A percentile compares a stretch with the other conserved stretches of the same genome.
Evolutionary conservation across 2,888 invertebrate species (phyloP).

Genomic region (Ophion costatus): DNA sequence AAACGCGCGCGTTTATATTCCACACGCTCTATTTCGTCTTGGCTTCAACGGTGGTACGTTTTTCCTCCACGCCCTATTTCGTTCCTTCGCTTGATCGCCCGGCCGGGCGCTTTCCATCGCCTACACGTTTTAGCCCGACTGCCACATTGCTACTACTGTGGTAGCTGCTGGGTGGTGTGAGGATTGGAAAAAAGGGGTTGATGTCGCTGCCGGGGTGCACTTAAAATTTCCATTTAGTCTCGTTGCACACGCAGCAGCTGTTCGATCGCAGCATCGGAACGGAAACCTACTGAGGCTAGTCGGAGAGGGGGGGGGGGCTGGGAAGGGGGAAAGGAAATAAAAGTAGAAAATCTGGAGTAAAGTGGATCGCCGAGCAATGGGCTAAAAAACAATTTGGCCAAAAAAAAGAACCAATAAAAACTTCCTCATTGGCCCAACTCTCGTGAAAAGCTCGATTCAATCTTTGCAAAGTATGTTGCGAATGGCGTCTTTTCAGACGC

Average conservation of each 20-base stretch:
- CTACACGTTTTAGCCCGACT: slow-evolving; percentile 44
- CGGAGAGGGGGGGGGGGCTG: background rate
- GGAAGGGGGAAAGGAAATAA: background rate
- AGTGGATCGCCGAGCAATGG: background rate
- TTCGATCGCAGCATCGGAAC: slow-evolving; percentile 66
- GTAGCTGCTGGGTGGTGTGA: slow-evolving; percentile 31
- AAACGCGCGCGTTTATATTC: slow-evolving; percentile 57
- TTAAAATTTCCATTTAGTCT: slow-evolving; percentile 77
- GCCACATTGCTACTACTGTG: slow-evolving; percentile 37
- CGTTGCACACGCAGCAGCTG: slow-evolving; percentile 70
- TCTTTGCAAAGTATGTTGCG: too few relatives aligned
- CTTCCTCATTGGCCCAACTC: background rate
- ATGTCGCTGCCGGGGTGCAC: slow-evolving; percentile 69
- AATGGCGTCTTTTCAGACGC: too few relatives aligned
- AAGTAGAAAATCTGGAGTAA: background rate
- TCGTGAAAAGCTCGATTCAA: too few relatives aligned
- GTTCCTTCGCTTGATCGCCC: slow-evolving; percentile 58
- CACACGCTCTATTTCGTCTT: slow-evolving; percentile 63
- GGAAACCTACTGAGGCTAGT: slow-evolving; percentile 41
- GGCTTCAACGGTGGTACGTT: slow-evolving; percentile 47
- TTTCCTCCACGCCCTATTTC: slow-evolving; percentile 65
- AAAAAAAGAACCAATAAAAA: background rate
- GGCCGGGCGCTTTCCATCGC: slow-evolving; percentile 35
- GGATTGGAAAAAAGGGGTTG: slow-evolving; percentile 31
- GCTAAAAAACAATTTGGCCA: background rate